phyloP scores from a whole-genome alignment of 2,113 vertebrate genomes.

The Bufo bufo region DNA sequence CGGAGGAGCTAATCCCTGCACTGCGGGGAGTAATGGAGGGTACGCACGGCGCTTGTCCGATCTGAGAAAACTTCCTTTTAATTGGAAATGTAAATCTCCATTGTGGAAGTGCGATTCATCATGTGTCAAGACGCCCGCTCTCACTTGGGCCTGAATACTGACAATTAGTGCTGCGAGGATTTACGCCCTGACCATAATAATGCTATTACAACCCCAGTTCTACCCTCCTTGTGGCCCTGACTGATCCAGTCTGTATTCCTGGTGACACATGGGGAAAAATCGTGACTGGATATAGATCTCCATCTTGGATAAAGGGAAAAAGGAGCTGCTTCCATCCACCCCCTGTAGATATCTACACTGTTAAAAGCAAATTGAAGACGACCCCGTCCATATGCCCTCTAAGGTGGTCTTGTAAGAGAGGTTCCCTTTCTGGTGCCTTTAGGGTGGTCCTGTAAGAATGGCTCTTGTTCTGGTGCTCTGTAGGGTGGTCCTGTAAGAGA shows the following conservation, averaged over 20 bases:
- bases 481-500: too few relatives aligned
- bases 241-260: not conserved
- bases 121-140: slow-evolving; percentile 15
- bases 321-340: too few relatives aligned
- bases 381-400: too few relatives aligned
- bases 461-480: too few relatives aligned
- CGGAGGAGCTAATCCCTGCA: not conserved
- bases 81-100: slow-evolving; percentile 44
- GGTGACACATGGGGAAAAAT: not conserved
- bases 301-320: too few relatives aligned
- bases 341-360: too few relatives aligned
- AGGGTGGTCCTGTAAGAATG: too few relatives aligned
- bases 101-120: slow-evolving; percentile 14
- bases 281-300: not conserved
- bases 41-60: slow-evolving; percentile 20
- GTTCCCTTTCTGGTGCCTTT: too few relatives aligned
- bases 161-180: not conserved
- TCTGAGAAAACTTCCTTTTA: slow-evolving; percentile 14
- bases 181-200: not conserved
- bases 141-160: not conserved
- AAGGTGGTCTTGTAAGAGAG: too few relatives aligned
- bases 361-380: too few relatives aligned
- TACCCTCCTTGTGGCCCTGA: too few relatives aligned
- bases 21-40: slow-evolving; percentile 35
- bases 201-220: not conserved